Evolutionary conservation across 2,888 invertebrate species (phyloP).

Genomic region (Yponomeuta malinellus): DNA sequence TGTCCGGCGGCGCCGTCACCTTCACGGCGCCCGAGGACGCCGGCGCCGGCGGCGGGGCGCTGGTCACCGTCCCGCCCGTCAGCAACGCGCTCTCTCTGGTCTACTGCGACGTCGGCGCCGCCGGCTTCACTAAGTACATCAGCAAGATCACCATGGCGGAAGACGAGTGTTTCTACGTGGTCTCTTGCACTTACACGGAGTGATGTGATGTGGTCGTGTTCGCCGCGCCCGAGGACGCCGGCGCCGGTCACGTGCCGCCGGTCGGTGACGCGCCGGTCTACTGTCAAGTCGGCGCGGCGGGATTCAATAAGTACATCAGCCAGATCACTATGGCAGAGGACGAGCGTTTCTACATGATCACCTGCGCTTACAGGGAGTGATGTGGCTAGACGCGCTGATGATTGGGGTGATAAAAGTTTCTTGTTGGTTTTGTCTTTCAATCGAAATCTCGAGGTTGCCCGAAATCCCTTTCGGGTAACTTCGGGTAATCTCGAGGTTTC

Average conservation of each 20-base stretch:
- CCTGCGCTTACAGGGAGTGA: constrained; percentile 39
- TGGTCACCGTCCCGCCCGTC: constrained; percentile 78
- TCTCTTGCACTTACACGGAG: constrained; percentile 54
- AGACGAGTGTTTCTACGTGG: constrained; percentile 46
- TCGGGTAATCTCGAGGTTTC: too few species aligned
- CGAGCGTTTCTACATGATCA: constrained; percentile 48
- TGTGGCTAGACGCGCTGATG: too few species aligned
- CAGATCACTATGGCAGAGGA: constrained; percentile 23
- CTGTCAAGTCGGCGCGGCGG: too few species aligned
- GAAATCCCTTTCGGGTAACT: too few species aligned
- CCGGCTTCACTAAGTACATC: constrained; percentile 64
- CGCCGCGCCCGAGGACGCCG: too few species aligned
- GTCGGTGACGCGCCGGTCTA: too few species aligned
- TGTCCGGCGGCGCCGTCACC: constrained; percentile 21
- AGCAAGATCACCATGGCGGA: constrained; percentile 41
- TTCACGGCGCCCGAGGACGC: constrained; percentile 33
- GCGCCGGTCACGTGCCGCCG: too few species aligned
- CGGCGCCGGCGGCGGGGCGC: constrained; percentile 40
- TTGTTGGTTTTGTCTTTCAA: too few species aligned
- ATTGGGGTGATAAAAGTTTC: too few species aligned
- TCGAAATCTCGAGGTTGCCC: too few species aligned
- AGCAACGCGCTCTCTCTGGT: constrained; percentile 82
- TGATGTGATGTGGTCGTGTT: constrained; percentile 28
- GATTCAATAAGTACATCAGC: too few species aligned
- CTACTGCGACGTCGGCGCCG: constrained; percentile 70